Conservation (phyloP, 2,113 vertebrate genomes). For the Scalopus aquaticus region DNA sequence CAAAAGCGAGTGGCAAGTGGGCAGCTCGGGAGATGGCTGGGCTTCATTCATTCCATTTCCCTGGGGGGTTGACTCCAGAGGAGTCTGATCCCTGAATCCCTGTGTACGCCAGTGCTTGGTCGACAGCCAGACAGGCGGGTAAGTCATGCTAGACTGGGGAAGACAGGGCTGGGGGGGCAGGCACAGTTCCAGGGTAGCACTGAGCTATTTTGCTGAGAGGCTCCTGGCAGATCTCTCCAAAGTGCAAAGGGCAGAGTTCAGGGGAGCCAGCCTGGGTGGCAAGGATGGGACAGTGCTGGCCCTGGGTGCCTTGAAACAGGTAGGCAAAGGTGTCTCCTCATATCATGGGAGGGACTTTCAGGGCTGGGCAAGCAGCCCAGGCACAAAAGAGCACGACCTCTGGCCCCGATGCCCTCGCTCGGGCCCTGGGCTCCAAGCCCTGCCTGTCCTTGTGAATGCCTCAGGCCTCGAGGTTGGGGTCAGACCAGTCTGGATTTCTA, state of each 20-base stretch:
- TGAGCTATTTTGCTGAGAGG: neutral
- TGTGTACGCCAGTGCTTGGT: neutral
- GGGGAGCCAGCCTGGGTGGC: neutral
- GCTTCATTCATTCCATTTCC: neutral
- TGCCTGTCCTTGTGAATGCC: neutral
- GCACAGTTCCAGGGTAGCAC: neutral
- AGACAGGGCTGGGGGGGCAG: neutral
- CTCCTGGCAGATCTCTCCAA: neutral
- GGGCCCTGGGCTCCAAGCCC: neutral
- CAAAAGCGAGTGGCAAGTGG: neutral
- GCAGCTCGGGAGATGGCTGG: neutral
- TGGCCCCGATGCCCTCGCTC: fast-evolving
- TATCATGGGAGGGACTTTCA: no score
- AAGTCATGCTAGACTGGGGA: neutral
- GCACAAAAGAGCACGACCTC: neutral
- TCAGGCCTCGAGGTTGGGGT: neutral
- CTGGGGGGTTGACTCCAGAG: neutral
- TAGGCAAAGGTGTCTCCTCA: neutral
- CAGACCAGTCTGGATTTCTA: neutral
- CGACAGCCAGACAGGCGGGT: neutral
- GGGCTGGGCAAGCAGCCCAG: neutral
- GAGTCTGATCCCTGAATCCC: no score
- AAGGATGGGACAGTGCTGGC: neutral
- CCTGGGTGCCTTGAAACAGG: neutral
- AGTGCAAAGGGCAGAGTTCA: neutral